These are phyloP conservation scores for Tipula confusa DNA, from an alignment of 2,888 invertebrate genomes.

Conservation along the genomic window DNA sequence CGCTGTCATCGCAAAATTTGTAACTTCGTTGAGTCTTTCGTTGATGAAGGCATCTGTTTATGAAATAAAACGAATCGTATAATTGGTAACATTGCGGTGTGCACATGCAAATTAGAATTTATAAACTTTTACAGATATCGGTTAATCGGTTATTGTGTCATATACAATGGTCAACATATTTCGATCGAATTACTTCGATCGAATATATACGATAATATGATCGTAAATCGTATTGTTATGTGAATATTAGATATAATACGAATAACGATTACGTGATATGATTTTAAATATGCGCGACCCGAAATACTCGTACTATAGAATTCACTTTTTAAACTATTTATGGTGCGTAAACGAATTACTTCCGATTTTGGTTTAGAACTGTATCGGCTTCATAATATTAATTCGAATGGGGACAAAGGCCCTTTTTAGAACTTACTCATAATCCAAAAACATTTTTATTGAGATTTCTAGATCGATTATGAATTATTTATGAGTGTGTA, in stretches of 20 bases:
- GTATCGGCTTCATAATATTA: too few relatives aligned
- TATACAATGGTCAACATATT: background rate
- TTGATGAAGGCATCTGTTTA: slow-evolving; percentile 39
- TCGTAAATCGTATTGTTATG: background rate
- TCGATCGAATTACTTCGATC: slow-evolving; percentile 20
- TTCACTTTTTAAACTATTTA: background rate
- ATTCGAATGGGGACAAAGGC: background rate
- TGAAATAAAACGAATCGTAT: background rate
- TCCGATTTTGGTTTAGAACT: too few relatives aligned
- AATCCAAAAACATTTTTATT: background rate
- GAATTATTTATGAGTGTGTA: background rate
- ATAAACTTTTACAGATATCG: background rate
- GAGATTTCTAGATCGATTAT: background rate
- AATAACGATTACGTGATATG: background rate
- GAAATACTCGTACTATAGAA: background rate
- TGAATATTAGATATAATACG: background rate
- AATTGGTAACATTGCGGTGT: background rate
- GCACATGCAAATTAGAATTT: background rate
- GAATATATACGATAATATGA: background rate
- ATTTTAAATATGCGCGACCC: background rate
- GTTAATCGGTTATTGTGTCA: background rate
- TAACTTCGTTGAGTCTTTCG: slow-evolving; percentile 50
- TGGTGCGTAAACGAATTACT: background rate
- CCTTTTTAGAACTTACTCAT: slow-evolving; percentile 4
- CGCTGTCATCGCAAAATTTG: slow-evolving; percentile 53